phyloP scores from a whole-genome alignment of 2,113 vertebrate genomes.

The Merops nubicus region DNA sequence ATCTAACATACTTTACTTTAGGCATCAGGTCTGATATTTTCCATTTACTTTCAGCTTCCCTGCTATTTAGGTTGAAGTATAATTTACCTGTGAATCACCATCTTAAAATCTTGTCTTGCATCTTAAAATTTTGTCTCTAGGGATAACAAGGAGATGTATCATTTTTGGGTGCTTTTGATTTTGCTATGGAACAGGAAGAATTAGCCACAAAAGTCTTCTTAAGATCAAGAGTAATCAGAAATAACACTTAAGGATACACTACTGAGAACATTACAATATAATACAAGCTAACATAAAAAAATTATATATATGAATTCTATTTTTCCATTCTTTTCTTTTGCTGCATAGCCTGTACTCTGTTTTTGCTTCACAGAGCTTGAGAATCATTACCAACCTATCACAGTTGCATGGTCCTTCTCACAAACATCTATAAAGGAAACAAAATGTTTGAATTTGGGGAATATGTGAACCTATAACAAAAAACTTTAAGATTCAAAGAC shows the following conservation, averaged over 20 bases:
- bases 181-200: neutral
- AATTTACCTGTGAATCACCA: neutral
- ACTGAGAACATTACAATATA: neutral
- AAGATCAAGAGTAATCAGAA: neutral
- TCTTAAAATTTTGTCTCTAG: neutral
- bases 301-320: neutral
- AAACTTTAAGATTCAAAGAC: neutral
- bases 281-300: neutral
- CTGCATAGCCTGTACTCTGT: neutral
- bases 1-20: neutral
- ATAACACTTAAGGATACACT: neutral
- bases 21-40: neutral
- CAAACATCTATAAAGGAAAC: neutral
- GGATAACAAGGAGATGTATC: fast-evolving
- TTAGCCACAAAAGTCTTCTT: neutral
- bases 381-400: neutral
- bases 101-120: no score
- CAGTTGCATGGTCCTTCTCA: neutral
- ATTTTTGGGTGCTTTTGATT: neutral
- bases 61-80: neutral
- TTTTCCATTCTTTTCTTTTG: neutral
- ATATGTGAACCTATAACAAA: neutral
- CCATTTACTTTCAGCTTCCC: constrained; percentile 11
- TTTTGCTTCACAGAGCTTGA: neutral
- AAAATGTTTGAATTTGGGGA: neutral